phyloP scores from a whole-genome alignment of 2,888 invertebrate genomes.

The Galerucella pusilla region DNA sequence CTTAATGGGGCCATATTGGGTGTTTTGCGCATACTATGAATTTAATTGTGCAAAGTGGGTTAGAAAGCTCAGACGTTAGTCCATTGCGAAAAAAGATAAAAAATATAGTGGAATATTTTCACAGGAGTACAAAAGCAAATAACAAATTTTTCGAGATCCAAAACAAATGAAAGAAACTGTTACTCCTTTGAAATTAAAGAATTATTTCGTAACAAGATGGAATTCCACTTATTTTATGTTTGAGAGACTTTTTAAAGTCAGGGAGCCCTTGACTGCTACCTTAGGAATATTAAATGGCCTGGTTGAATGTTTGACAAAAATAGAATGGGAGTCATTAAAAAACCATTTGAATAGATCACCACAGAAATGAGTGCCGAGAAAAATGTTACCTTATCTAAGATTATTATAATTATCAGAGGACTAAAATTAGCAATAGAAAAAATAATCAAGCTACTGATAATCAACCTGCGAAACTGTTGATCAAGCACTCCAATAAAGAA shows the following conservation, averaged over 20 bases:
- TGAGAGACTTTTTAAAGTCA: constrained; percentile 20
- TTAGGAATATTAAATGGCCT: constrained; percentile 44
- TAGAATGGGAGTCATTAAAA: constrained; percentile 41
- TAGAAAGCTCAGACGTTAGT: constrained; percentile 7
- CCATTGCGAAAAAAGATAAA: constrained; percentile 25
- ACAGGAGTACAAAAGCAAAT: constrained; percentile 23
- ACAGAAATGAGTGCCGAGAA: constrained; percentile 44
- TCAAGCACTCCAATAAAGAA: no score
- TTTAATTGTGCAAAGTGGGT: no score
- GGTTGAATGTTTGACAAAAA: constrained; percentile 35
- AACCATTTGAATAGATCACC: constrained; percentile 44
- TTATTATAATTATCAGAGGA: no score
- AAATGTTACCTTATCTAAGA: constrained; percentile 25
- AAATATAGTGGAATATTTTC: constrained; percentile 29
- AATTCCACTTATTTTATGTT: background rate
- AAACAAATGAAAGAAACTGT: constrained; percentile 29
- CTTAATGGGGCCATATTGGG: background rate
- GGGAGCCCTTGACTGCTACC: constrained; percentile 40
- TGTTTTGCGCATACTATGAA: no score
- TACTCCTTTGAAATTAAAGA: constrained; percentile 18
- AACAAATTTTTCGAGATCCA: no score
- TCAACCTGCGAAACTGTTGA: no score
- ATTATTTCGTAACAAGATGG: constrained; percentile 1
- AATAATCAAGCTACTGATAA: no score
- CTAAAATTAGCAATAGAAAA: no score